Evolutionary conservation across 2,113 vertebrate genomes (phyloP).

Genomic region (Phalacrocorax aristotelis): DNA sequence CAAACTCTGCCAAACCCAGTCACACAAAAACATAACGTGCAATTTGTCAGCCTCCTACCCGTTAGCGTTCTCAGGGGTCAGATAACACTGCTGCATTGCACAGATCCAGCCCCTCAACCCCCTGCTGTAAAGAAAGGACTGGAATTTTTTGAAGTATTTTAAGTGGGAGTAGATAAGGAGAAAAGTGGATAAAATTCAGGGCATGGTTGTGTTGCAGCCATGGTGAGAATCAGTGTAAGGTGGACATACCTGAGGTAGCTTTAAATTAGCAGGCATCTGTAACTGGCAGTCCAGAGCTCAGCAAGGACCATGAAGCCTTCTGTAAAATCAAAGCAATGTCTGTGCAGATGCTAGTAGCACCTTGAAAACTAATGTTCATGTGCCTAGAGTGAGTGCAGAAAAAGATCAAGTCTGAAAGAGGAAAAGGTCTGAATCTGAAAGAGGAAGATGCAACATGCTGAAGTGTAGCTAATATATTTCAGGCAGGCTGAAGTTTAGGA

Average conservation of each 20-base stretch:
- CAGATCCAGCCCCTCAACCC: not conserved
- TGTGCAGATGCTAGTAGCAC: not conserved
- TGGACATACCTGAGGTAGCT: not conserved
- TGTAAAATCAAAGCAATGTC: not conserved
- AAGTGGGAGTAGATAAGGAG: not conserved
- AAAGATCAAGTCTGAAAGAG: not conserved
- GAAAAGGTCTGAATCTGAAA: not conserved
- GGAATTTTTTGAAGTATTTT: not conserved
- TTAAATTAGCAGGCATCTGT: not conserved
- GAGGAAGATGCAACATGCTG: not conserved
- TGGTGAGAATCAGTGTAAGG: not conserved
- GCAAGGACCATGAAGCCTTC: not conserved
- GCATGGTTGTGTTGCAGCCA: not conserved
- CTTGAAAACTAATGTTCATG: not conserved
- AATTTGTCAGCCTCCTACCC: not conserved
- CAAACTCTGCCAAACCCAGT: not conserved
- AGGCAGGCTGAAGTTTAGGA: not conserved
- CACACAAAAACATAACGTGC: not conserved
- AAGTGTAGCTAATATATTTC: not conserved
- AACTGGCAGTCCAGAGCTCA: not conserved
- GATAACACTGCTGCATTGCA: not conserved
- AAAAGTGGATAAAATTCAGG: not conserved
- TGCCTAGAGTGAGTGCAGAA: not conserved
- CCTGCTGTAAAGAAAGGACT: not conserved
- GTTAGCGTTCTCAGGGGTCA: accelerated